Conservation (phyloP, 2,797 vertebrate species). For the Yasuhikotakia modesta region DNA sequence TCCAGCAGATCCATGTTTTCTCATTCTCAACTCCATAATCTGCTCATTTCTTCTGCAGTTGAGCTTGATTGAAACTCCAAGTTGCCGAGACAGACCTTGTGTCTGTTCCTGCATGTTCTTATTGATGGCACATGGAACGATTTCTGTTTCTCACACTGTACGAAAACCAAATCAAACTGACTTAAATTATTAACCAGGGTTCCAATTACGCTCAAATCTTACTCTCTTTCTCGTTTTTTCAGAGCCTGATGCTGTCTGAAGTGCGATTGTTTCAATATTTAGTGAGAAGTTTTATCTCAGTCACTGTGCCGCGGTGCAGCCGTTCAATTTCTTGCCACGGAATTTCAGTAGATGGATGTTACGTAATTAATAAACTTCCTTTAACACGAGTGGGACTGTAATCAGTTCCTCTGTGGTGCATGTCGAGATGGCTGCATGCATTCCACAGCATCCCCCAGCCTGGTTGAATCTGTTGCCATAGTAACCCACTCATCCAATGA, state of each 20-base stretch:
- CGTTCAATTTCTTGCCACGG: conserved; percentile 5
- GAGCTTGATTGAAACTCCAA: too few relatives aligned
- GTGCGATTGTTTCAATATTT: conserved; percentile 31
- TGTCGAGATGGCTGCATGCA: conserved; percentile 7
- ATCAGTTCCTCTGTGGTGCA: conserved; percentile 8
- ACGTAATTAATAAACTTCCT: conserved; percentile 11
- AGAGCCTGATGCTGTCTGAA: too few relatives aligned
- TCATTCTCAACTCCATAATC: neutral
- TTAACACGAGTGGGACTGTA: too few relatives aligned
- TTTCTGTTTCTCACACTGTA: neutral
- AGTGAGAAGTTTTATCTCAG: conserved; percentile 6
- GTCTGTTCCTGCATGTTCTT: conserved; percentile 6
- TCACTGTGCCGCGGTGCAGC: too few relatives aligned
- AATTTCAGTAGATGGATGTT: neutral
- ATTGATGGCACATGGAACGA: neutral
- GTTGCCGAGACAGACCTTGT: too few relatives aligned
- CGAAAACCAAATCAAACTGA: conserved; percentile 18
- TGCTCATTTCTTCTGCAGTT: neutral
- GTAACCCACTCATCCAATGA: conserved; percentile 23
- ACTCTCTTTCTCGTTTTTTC: too few relatives aligned
- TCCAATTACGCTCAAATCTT: neutral
- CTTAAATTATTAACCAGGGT: conserved; percentile 23
- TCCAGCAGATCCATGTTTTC: neutral
- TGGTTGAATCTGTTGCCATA: conserved; percentile 29
- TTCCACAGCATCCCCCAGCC: conserved; percentile 5